These are phyloP conservation scores for Chrysochloris asiatica DNA, from an alignment of 2,113 vertebrate genomes.

Conservation along the genomic window DNA sequence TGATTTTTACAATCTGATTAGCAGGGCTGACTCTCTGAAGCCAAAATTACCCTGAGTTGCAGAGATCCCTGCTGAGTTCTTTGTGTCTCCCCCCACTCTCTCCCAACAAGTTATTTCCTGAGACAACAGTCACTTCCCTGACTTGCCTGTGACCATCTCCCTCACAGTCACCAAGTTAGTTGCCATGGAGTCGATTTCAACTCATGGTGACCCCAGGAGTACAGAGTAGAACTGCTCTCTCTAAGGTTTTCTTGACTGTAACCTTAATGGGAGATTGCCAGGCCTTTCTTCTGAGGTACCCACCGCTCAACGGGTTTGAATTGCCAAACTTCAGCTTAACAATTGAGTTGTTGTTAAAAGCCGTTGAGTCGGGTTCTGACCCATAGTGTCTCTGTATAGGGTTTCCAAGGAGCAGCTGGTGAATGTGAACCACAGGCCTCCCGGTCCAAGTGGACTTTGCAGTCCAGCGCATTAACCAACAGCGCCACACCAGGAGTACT, in stretches of 20 bases:
- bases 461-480: no score
- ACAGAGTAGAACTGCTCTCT: not conserved
- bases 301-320: not conserved
- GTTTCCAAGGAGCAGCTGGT: no score
- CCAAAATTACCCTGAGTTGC: conserved; percentile 64
- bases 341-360: no score
- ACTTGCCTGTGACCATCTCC: not conserved
- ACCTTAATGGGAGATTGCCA: not conserved
- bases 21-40: conserved; percentile 54
- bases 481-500: no score
- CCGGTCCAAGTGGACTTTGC: no score
- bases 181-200: not conserved
- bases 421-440: no score
- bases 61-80: conserved; percentile 55
- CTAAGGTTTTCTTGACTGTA: not conserved
- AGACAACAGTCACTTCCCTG: conserved; percentile 51
- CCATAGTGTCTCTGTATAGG: no score
- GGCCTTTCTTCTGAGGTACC: not conserved
- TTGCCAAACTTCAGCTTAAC: not conserved
- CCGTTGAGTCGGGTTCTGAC: no score
- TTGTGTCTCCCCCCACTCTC: conserved; percentile 44
- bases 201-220: not conserved
- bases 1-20: conserved; percentile 79
- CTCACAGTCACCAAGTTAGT: not conserved
- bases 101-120: conserved; percentile 64